A percentile compares a stretch with the other conserved stretches of the same genome.
These are phyloP conservation scores for Crenuchus spilurus DNA, from an alignment of 2,797 vertebrate species.

Conservation along the genomic window DNA sequence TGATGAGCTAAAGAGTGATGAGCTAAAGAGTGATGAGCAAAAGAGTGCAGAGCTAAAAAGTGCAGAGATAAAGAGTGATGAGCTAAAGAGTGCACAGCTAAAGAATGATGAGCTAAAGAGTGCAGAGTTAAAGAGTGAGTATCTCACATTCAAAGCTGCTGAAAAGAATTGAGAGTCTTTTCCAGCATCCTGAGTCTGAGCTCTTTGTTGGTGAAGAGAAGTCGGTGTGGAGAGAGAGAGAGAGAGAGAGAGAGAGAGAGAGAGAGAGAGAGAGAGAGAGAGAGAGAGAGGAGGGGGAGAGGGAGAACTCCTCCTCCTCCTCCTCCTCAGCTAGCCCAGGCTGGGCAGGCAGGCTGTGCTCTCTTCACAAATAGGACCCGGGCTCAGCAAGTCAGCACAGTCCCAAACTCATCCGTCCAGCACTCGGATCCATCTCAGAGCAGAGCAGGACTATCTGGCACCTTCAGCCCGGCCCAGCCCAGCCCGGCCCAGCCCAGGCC, in stretches of 20 bases:
- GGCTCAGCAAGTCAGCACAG: constrained; percentile 86
- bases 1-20: no score
- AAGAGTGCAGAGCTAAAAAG: no score
- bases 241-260: constrained; percentile 81
- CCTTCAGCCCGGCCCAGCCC: no score
- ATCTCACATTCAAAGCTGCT: no score
- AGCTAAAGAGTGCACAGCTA: no score
- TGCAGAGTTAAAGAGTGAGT: no score
- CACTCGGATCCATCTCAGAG: constrained; percentile 83
- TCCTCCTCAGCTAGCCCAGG: constrained; percentile 93
- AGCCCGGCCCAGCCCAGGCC: no score
- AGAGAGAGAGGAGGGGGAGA: constrained; percentile 76
- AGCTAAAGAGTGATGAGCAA: no score
- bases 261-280: constrained; percentile 79
- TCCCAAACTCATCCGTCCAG: constrained; percentile 92
- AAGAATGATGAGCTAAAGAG: no score
- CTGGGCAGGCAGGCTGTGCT: constrained; percentile 93
- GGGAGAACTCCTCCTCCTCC: constrained; percentile 90
- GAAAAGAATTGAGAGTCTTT: no score
- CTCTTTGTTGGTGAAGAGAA: constrained; percentile 98
- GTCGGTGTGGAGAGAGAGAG: constrained; percentile 69
- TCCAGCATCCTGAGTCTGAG: constrained; percentile 83
- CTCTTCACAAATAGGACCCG: constrained; percentile 93
- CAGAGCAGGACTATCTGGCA: constrained; percentile 79
- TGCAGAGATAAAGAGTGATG: no score